A percentile compares a stretch with the other conserved stretches of the same genome.
Conservation (phyloP, 2,888 invertebrate genomes). For the Ennomos erosarius region DNA sequence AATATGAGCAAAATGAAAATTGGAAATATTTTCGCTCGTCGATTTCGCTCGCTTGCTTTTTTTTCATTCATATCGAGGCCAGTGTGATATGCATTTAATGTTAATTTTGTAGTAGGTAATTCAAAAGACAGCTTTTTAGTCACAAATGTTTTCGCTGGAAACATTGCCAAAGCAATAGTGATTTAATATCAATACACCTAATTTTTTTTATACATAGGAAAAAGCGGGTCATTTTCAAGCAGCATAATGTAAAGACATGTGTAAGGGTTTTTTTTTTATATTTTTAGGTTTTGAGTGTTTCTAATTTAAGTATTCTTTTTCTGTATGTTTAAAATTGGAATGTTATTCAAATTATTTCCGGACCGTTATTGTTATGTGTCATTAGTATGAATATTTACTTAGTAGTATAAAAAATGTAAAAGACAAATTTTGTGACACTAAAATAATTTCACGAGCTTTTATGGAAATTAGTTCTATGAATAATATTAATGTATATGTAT, state of each 20-base stretch:
- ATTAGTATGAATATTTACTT: constrained; percentile 53
- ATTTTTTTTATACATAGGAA: constrained; percentile 30
- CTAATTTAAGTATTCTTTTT: constrained; percentile 58
- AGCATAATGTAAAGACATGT: constrained; percentile 81
- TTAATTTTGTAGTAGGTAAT: constrained; percentile 33
- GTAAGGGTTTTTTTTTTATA: constrained; percentile 61
- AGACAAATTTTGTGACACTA: constrained; percentile 79
- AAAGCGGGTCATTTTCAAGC: constrained; percentile 63
- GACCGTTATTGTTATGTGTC: constrained; percentile 51
- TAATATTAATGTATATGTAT: constrained; percentile 64
- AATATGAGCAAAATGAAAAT: constrained; percentile 12
- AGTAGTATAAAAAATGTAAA: constrained; percentile 69
- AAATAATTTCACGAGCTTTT: constrained; percentile 81
- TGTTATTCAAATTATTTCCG: constrained; percentile 52
- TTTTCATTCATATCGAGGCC: constrained; percentile 50
- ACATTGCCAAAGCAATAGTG: constrained; percentile 57
- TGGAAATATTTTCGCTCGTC: constrained; percentile 19
- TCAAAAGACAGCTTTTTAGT: constrained; percentile 55
- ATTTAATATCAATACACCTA: constrained; percentile 25
- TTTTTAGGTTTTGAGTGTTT: constrained; percentile 67
- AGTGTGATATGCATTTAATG: constrained; percentile 71
- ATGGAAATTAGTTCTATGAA: constrained; percentile 68
- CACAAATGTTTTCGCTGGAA: constrained; percentile 24
- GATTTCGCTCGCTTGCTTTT: constrained; percentile 24
- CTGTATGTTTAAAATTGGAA: constrained; percentile 55